Evolutionary conservation across 2,797 vertebrate species (phyloP), one percentile per base, ranked within the genome.

Genomic region (Pangasius mekongensis): DNA sequence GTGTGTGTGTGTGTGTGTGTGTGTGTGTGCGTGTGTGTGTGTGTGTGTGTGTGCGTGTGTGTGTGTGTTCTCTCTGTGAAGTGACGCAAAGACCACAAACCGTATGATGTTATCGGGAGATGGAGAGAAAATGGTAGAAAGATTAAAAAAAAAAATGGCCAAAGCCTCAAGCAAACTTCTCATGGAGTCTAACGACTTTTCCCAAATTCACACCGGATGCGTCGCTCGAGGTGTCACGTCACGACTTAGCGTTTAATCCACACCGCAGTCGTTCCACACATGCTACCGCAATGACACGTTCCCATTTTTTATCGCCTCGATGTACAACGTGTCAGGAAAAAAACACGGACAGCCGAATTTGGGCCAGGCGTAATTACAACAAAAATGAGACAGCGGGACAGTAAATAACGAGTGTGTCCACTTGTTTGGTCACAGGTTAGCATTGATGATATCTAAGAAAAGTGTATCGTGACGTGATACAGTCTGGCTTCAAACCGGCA

Each of bases 11-110:
- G 36, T 3, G 36, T 36, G 36, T 49, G 73, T 43, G 27, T 78
- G 76, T 54, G 74, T 47, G 71, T 74, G 71, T 4, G 39, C 7
- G 43, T 62, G 64, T 71, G 43, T 49, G 73, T 54, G 74, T 47
- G 14, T 30, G 74, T 76, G 73, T 76, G 73, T 74, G 36, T 43
- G 71, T 49, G 71, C 47, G 36, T 52, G 5, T 81, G 16, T 58
- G 30, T 43, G 81, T 66, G 58, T 58, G 13, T 9, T 64, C 16
- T 49, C 24, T 47, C 60, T 83, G 62, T 84, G 86, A 73, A 87
- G 78, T 87, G 83, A 83, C 64, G 52, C 87, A 83, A 66, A 87
- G 66, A 66, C 76, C 78, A 54, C 58, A 83, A 56, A 33, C n/a
- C 3, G n/a, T 78, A 80, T 80, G 9, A 80, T 22, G 54, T 58